Percentiles rank a stretch among this genome's conserved stretches.
Conservation (phyloP, 1,140 invertebrate genomes). For the Dendroctonus ponderosae region DNA sequence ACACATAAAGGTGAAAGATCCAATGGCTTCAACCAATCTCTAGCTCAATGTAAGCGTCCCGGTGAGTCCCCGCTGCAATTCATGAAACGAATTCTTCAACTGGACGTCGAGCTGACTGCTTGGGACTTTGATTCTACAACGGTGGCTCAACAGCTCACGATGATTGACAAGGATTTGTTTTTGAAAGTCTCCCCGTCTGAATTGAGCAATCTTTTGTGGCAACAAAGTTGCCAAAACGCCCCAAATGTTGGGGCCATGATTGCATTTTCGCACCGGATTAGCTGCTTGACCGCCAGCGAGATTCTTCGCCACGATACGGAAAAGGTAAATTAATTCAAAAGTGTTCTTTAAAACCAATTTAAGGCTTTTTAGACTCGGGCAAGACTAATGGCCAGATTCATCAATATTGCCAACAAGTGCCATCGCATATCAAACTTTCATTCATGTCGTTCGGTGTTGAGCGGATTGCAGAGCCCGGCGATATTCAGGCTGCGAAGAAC, state of each 20-base stretch:
- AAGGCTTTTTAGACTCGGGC: conserved; percentile 49
- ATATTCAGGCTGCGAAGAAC: conserved; percentile 54
- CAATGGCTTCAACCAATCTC: conserved; percentile 7
- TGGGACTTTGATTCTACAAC: conserved; percentile 58
- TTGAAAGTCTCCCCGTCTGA: conserved; percentile 52
- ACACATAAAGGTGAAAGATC: neutral
- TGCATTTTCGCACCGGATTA: conserved; percentile 57
- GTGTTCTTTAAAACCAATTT: neutral
- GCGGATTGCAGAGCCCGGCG: conserved; percentile 56
- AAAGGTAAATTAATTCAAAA: conserved; percentile 41
- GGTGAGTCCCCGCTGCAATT: conserved; percentile 40
- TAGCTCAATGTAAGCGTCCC: neutral
- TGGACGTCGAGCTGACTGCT: conserved; percentile 50
- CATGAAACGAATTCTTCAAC: conserved; percentile 46
- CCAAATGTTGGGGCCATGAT: conserved; percentile 56
- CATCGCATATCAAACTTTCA: conserved; percentile 56
- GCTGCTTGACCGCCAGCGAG: conserved; percentile 54
- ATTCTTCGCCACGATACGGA: conserved; percentile 50
- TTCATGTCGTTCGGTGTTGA: conserved; percentile 55
- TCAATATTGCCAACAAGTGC: conserved; percentile 58
- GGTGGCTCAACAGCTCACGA: conserved; percentile 54
- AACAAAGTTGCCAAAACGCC: conserved; percentile 53
- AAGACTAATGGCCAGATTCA: conserved; percentile 54
- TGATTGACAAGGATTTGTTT: conserved; percentile 58
- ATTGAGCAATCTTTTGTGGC: conserved; percentile 50